Evolutionary conservation across 2,888 invertebrate species (phyloP).

Genomic region (Nemotelus pantherinus): DNA sequence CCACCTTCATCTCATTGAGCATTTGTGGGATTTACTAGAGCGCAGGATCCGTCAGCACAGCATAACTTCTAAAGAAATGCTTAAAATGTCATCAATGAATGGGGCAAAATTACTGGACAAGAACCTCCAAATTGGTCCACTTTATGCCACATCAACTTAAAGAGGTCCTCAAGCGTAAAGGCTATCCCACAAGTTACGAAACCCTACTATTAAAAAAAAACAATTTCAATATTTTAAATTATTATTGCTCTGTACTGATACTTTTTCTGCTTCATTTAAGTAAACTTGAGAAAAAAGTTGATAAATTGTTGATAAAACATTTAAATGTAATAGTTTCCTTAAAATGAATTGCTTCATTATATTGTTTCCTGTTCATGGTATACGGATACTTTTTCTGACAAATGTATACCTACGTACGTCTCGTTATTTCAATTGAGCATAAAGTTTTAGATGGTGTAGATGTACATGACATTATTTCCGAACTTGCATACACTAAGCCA

Average conservation of each 20-base stretch:
- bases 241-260: not conserved
- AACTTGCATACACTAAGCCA: no score
- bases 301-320: no score
- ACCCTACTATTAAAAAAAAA: constrained; percentile 4
- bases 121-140: constrained; percentile 27
- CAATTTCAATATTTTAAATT: constrained; percentile 11
- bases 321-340: no score
- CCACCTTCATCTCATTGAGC: constrained; percentile 29
- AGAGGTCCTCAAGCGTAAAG: constrained; percentile 18
- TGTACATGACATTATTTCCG: no score
- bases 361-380: no score
- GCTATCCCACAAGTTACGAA: constrained; percentile 29
- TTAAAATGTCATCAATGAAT: constrained; percentile 30
- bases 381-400: no score
- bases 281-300: no score
- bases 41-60: not conserved
- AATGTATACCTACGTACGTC: no score
- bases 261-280: constrained; percentile 7
- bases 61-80: constrained; percentile 11
- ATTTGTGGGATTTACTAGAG: constrained; percentile 42
- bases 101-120: constrained; percentile 28
- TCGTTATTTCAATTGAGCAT: no score
- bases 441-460: no score
- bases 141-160: constrained; percentile 26
- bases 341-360: no score